Base-by-base conservation (phyloP, 2,888 invertebrate species). In the Kuschelorhynchus macadamiae region DNA sequence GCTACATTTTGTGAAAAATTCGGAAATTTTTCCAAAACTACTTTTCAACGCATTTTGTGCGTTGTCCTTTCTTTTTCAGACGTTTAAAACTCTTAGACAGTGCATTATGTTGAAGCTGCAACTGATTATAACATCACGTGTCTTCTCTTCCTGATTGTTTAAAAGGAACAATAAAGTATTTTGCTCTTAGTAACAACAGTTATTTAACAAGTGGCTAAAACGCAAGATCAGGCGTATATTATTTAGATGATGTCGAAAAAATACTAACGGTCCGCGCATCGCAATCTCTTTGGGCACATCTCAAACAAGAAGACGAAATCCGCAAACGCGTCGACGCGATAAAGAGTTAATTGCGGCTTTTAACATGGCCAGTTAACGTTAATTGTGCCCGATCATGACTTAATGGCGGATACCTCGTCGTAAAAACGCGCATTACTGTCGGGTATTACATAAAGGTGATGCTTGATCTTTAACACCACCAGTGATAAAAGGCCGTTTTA, bases 321-420 rank as follows among this genome's bases (percentile, higher is more conserved):
- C 42, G 50, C 64, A 42, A 64, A 55, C 44, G 55, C 63, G 41
- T 55, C 64, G 59, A 59, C 36, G 59, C 46, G 65, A 65, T 59
- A 52, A 65, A 59, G 52, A 50, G 59, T 65, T 65, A 65, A 65
- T 65, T 65, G 57, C 64, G 18, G 64, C 44, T 44, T 57, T n/a
- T 64, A 64, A 50, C 57, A 64, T 49, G 57, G 42, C 63, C 41
- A 47, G 55, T 63, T 63, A 63, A 49, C 55, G 64, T 64, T 64
- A 64, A 64, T 64, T 64, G 64, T 57, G 57, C 63, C 55, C 47
- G 46, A 62, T 62, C 62, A 53, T 62, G 52, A 53, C 53, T 62
- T 62, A 62, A 62, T 62, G 44, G 62, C 44, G 50, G 53, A 62
- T 53, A 62, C 41, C 44, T 49, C 17, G 18, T 61, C 44, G 60